Evolutionary conservation across 2,888 invertebrate species (phyloP).

Genomic region (Phengaris alcon): DNA sequence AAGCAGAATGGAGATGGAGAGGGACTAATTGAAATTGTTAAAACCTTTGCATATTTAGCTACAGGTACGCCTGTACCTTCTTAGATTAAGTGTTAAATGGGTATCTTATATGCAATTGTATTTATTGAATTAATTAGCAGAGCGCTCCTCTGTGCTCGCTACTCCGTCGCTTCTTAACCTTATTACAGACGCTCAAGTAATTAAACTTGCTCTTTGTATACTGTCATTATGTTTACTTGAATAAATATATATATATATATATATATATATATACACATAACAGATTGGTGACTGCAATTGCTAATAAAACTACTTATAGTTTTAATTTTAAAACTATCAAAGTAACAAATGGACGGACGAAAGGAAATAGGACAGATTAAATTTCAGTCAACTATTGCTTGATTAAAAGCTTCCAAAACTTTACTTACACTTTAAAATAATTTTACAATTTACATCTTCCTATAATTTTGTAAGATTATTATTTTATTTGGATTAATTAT

Average conservation of each 20-base stretch:
- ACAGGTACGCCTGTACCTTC: neutral
- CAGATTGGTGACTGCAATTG: too few relatives aligned
- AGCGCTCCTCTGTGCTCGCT: constrained; percentile 4
- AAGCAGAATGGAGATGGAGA: neutral
- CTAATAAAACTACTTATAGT: too few relatives aligned
- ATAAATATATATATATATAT: neutral
- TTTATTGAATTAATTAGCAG: constrained; percentile 26
- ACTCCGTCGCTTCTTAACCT: constrained; percentile 39
- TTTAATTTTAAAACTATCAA: too few relatives aligned
- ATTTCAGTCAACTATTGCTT: too few relatives aligned
- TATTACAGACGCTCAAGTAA: constrained; percentile 35
- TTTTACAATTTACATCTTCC: too few relatives aligned
- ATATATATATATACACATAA: too few relatives aligned
- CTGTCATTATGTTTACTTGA: constrained; percentile 14
- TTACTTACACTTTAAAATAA: too few relatives aligned
- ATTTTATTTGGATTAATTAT: too few relatives aligned
- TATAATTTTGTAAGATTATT: too few relatives aligned
- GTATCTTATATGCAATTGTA: constrained; percentile 33
- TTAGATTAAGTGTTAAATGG: constrained; percentile 26
- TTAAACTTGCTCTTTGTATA: constrained; percentile 31
- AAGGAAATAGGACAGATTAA: too few relatives aligned
- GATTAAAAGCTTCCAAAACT: too few relatives aligned
- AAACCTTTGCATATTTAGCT: neutral
- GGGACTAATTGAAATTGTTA: neutral
- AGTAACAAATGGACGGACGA: too few relatives aligned